Percentiles rank a stretch among this genome's conserved stretches.
phyloP scores from a whole-genome alignment of 2,113 vertebrate species.

The Cyprinodon variegatus region DNA sequence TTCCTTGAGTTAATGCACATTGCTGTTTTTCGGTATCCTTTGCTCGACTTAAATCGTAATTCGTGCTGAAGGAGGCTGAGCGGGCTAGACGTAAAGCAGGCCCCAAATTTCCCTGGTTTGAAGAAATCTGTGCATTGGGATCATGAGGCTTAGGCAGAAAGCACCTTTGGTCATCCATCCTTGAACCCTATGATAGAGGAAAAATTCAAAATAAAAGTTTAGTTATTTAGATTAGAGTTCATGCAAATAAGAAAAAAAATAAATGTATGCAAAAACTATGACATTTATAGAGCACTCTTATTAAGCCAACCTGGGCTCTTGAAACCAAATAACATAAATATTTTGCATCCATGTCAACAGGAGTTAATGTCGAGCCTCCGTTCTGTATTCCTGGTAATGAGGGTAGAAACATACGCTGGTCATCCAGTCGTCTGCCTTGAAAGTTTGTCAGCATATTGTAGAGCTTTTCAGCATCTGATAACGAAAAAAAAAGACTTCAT shows the following conservation, averaged over 20 bases:
- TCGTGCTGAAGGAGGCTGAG: constrained; percentile 67
- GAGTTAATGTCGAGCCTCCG: constrained; percentile 55
- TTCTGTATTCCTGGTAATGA: constrained; percentile 81
- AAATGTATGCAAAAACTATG: background rate
- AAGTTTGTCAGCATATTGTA: constrained; percentile 82
- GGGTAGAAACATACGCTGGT: constrained; percentile 81
- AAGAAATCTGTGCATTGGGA: background rate
- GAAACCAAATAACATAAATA: constrained; percentile 74
- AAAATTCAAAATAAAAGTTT: background rate
- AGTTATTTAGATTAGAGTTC: background rate
- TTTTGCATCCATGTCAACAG: constrained; percentile 53
- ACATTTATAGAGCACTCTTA: background rate
- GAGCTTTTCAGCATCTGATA: constrained; percentile 80
- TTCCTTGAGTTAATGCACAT: constrained; percentile 73
- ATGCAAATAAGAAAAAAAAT: background rate
- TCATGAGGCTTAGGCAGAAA: constrained; percentile 40
- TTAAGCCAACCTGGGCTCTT: constrained; percentile 66
- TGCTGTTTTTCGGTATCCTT: constrained; percentile 72
- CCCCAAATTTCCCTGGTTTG: background rate
- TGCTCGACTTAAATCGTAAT: constrained; percentile 41
- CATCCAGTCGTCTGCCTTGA: constrained; percentile 83
- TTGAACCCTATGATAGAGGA: constrained; percentile 56
- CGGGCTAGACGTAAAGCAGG: constrained; percentile 10
- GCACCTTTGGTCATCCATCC: constrained; percentile 76
- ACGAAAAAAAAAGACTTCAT: background rate